Conservation (phyloP, 2,113 vertebrate genomes). For the Pyrgilauda ruficollis region DNA sequence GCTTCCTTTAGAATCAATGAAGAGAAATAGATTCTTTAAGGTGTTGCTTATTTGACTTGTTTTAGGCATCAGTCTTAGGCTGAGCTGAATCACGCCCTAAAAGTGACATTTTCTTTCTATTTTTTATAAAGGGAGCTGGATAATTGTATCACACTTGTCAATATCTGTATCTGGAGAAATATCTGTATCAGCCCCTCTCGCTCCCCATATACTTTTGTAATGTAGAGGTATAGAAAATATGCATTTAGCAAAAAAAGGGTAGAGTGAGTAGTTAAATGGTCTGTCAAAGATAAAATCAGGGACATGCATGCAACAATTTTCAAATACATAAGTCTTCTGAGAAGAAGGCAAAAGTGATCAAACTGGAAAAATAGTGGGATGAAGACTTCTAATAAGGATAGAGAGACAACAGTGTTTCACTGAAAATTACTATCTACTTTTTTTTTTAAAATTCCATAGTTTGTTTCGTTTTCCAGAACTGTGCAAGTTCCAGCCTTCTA, state of each 20-base stretch:
- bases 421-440: neutral
- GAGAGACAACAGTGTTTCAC: neutral
- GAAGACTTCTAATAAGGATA: neutral
- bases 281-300: neutral
- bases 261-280: neutral
- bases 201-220: neutral
- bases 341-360: neutral
- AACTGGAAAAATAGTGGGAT: neutral
- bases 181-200: neutral
- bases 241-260: neutral
- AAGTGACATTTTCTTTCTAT: neutral
- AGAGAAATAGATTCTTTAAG: neutral
- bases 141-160: accelerated
- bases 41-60: neutral
- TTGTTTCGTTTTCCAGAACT: neutral
- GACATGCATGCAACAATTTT: neutral
- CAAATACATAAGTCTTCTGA: neutral
- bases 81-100: neutral
- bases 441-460: neutral
- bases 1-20: neutral
- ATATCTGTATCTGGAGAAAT: neutral
- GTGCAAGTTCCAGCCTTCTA: neutral
- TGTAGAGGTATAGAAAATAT: neutral
- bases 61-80: neutral
- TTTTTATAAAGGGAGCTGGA: neutral